Conservation (phyloP, 2,113 vertebrate species). For the Crotophaga sulcirostris region DNA sequence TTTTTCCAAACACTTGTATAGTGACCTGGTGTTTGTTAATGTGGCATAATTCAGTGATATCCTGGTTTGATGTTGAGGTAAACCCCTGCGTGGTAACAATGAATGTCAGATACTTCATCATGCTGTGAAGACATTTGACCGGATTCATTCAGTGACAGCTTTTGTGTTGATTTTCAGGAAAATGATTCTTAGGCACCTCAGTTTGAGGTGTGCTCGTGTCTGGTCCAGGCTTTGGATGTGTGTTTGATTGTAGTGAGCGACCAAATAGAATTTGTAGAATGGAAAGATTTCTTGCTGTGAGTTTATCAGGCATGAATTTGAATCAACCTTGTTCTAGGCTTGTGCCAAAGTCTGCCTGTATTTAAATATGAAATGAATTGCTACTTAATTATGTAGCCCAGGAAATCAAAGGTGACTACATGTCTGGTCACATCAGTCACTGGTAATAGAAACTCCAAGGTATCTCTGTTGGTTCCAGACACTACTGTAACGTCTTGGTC, state of each 20-base stretch:
- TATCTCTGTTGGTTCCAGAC: background rate
- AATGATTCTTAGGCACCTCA: background rate
- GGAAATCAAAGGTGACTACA: background rate
- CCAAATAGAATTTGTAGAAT: background rate
- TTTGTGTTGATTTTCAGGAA: background rate
- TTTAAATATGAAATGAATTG: background rate
- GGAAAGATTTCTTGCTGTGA: background rate
- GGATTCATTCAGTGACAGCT: background rate
- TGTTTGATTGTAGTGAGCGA: background rate
- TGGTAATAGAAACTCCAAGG: background rate
- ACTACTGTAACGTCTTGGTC: background rate
- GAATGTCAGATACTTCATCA: background rate
- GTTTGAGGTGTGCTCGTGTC: accelerated
- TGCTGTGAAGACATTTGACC: background rate
- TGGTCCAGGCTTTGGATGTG: background rate
- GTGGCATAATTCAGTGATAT: background rate
- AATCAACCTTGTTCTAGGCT: background rate
- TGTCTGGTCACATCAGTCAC: background rate
- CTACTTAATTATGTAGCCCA: background rate
- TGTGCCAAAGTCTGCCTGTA: background rate
- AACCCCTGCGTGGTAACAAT: background rate
- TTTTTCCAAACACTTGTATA: background rate
- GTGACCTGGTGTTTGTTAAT: background rate
- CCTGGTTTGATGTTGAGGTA: background rate
- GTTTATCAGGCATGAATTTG: background rate